These are phyloP conservation scores for Eubasilissa regina DNA, from an alignment of 1,140 invertebrate species.

Conservation along the genomic window DNA sequence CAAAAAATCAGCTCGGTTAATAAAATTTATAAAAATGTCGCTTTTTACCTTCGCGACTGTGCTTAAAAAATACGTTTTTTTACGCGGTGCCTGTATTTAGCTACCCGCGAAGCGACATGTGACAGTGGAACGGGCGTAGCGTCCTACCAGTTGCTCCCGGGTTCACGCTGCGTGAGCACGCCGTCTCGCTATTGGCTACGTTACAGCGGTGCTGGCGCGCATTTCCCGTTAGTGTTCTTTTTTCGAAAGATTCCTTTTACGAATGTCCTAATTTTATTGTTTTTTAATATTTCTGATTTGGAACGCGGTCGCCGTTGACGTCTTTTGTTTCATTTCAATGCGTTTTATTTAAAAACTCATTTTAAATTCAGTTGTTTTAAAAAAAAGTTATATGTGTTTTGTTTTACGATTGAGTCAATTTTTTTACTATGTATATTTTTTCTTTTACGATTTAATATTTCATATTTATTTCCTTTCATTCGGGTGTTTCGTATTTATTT, in stretches of 20 bases:
- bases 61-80: not conserved
- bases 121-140: not conserved
- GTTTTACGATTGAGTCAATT: conserved; percentile 1
- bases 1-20: not conserved
- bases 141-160: conserved; percentile 26
- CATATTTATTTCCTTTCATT: not conserved
- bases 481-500: not conserved
- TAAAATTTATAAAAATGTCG: not conserved
- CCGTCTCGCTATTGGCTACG: not conserved
- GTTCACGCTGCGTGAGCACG: conserved; percentile 29
- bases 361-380: too few relatives aligned
- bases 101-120: not conserved
- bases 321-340: not conserved
- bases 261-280: not conserved
- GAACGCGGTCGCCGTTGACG: not conserved
- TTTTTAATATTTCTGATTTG: not conserved
- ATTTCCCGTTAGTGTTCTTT: conserved; percentile 24
- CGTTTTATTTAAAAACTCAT: too few relatives aligned
- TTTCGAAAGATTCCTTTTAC: conserved; percentile 17
- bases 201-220: not conserved
- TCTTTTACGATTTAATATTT: not conserved
- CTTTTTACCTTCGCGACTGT: not conserved
- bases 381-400: not conserved
- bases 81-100: not conserved
- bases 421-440: not conserved